A percentile compares a stretch with the other conserved stretches of the same genome.
These are phyloP conservation scores for Lamellibrachia luymesi DNA, from an alignment of 1,140 invertebrate genomes.

Conservation along the genomic window DNA sequence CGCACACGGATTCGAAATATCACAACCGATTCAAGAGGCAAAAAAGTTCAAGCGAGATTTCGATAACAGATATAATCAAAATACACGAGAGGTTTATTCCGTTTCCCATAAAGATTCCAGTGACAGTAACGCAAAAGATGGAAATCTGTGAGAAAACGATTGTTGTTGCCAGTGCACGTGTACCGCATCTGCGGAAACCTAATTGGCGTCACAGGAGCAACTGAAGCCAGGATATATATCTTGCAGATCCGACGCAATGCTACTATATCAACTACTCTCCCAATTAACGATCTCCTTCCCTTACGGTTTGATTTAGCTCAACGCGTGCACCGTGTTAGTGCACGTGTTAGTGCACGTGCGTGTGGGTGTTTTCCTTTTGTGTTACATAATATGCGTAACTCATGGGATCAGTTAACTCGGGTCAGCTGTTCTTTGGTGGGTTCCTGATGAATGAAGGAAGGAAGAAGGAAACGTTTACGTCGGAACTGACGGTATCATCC, in stretches of 20 bases:
- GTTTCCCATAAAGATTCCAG: too few species aligned
- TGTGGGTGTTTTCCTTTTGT: neutral
- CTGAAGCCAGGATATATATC: neutral
- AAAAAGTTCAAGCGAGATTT: too few species aligned
- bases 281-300: neutral
- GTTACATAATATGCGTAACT: neutral
- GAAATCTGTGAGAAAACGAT: neutral
- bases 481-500: too few species aligned
- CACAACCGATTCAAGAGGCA: too few species aligned
- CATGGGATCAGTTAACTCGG: neutral
- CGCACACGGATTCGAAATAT: too few species aligned
- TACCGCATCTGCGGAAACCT: neutral
- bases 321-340: neutral
- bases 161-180: neutral
- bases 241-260: neutral
- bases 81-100: too few species aligned
- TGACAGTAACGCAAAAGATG: neutral
- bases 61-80: too few species aligned
- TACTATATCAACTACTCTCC: neutral
- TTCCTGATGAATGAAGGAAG: neutral
- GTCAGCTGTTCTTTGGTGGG: neutral
- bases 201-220: neutral
- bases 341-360: neutral
- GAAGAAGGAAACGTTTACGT: too few species aligned
- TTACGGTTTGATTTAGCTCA: neutral